These are phyloP conservation scores for Lepidocyrtinus sp. DNA, from an alignment of 2,888 invertebrate species.

Conservation along the genomic window DNA sequence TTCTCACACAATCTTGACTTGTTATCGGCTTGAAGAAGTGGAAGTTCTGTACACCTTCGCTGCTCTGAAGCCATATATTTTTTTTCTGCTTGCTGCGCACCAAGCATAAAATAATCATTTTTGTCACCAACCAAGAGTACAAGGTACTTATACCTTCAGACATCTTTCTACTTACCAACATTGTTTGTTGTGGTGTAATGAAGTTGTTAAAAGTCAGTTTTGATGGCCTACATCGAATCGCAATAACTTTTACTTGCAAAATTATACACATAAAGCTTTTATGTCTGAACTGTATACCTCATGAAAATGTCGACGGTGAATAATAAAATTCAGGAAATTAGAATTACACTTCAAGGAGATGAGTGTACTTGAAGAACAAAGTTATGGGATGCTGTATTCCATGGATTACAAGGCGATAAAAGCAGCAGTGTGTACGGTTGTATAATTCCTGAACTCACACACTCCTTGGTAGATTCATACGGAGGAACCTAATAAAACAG, in stretches of 20 bases:
- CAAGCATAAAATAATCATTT: conserved; percentile 32
- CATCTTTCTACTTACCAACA: background rate
- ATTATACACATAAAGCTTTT: background rate
- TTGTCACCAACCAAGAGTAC: conserved; percentile 30
- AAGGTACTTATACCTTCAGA: conserved; percentile 10
- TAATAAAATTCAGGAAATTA: conserved; percentile 6
- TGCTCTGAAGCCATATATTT: background rate
- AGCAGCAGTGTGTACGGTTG: too few relatives aligned
- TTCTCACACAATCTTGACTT: conserved; percentile 15
- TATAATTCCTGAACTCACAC: too few relatives aligned
- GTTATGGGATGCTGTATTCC: too few relatives aligned
- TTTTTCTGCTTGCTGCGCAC: conserved; percentile 10
- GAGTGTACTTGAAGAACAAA: too few relatives aligned
- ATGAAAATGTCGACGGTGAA: background rate
- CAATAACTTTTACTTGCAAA: conserved; percentile 8
- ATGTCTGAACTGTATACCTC: background rate
- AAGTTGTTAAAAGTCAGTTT: conserved; percentile 30
- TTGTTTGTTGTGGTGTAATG: conserved; percentile 21
- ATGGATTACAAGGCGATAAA: too few relatives aligned
- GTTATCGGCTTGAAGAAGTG: background rate
- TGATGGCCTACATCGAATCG: conserved; percentile 1
- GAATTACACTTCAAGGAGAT: background rate
- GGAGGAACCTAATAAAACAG: too few relatives aligned
- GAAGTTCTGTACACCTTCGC: background rate
- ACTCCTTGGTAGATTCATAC: too few relatives aligned